A percentile compares a stretch with the other conserved stretches of the same genome.
Conservation (phyloP, 2,888 invertebrate genomes). For the Epinotia bilunana region DNA sequence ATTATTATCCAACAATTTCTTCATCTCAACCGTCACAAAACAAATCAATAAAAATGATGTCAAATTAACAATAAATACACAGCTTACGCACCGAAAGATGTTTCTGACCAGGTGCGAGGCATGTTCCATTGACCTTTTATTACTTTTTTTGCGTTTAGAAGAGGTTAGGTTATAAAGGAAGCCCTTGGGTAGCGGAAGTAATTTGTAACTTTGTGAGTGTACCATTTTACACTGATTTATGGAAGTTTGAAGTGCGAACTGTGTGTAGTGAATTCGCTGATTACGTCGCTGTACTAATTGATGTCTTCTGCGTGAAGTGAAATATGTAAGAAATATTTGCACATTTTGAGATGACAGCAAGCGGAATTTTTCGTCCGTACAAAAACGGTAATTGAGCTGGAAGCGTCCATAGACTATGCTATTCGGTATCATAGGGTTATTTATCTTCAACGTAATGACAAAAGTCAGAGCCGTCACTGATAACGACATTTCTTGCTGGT, state of each 20-base stretch:
- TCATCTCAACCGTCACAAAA: constrained; percentile 17
- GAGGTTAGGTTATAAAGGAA: constrained; percentile 41
- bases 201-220: constrained; percentile 62
- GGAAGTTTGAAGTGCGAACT: constrained; percentile 21
- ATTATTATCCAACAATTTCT: background rate
- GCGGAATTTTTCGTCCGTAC: too few species aligned
- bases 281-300: background rate
- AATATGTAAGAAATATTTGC: too few species aligned
- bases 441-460: too few species aligned
- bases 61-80: constrained; percentile 44
- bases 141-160: constrained; percentile 46
- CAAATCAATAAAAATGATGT: constrained; percentile 43
- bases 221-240: constrained; percentile 44
- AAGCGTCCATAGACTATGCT: too few species aligned
- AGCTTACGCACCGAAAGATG: constrained; percentile 52
- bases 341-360: too few species aligned
- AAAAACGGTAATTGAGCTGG: too few species aligned
- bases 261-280: constrained; percentile 23
- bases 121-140: constrained; percentile 55
- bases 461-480: too few species aligned
- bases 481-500: too few species aligned
- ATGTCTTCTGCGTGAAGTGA: background rate
- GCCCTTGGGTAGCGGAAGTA: constrained; percentile 54
- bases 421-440: too few species aligned
- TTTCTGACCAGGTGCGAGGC: constrained; percentile 52